A percentile compares a stretch with the other conserved stretches of the same genome.
Conservation (phyloP, 2,113 vertebrate genomes). For the Dromas ardeola region DNA sequence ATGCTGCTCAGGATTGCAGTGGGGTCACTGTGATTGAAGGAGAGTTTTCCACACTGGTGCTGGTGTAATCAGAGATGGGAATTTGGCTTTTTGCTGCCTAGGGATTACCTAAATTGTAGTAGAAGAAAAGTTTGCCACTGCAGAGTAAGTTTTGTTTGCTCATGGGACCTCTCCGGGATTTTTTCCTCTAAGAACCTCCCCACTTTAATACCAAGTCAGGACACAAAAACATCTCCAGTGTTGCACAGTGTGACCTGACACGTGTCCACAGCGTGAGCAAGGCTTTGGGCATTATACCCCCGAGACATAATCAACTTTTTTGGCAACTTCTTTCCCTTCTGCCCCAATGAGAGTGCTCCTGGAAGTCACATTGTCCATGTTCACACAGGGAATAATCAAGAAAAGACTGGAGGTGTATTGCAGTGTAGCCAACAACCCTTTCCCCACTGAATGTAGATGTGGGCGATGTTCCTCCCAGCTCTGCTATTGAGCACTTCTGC, state of each 20-base stretch:
- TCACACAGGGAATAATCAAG: neutral
- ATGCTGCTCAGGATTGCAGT: neutral
- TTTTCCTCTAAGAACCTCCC: neutral
- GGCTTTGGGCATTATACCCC: neutral
- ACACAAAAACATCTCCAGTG: neutral
- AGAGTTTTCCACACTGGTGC: neutral
- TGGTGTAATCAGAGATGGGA: neutral
- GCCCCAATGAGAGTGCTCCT: neutral
- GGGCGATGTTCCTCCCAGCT: neutral
- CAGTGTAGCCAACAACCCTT: neutral
- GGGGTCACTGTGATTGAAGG: neutral
- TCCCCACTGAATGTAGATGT: neutral
- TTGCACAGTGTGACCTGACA: neutral
- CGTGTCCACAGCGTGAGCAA: fast-evolving
- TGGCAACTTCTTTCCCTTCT: neutral
- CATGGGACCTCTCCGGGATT: neutral
- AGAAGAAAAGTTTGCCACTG: neutral
- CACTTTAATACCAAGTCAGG: neutral
- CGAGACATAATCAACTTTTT: neutral
- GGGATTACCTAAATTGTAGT: neutral
- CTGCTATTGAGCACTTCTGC: neutral
- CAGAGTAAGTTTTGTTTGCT: neutral
- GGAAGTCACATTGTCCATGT: neutral
- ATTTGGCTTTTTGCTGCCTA: neutral
- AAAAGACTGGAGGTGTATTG: neutral